These are phyloP conservation scores for Mormoops blainvillei DNA, from an alignment of 2,113 vertebrate genomes.

Conservation along the genomic window DNA sequence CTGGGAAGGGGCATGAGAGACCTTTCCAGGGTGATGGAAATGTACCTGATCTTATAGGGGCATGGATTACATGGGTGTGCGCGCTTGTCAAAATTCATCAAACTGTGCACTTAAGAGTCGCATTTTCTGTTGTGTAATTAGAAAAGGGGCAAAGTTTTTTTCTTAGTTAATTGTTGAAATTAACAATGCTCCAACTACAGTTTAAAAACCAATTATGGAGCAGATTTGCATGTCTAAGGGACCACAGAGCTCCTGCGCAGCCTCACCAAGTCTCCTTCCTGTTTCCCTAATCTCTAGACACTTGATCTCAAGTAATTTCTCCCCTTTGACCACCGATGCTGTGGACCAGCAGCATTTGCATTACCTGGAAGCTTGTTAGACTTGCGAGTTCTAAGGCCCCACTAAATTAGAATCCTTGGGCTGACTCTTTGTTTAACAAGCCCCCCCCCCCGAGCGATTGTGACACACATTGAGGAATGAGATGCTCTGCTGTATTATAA, in stretches of 20 bases:
- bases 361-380: neutral
- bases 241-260: neutral
- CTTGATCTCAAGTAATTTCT: neutral
- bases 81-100: slow-evolving; percentile 12
- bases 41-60: neutral
- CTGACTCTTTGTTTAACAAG: neutral
- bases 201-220: neutral
- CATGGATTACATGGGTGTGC: neutral
- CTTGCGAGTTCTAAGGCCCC: neutral
- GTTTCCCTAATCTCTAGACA: neutral
- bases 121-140: neutral
- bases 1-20: neutral
- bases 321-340: neutral
- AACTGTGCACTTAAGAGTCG: neutral
- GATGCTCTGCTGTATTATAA: neutral
- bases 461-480: neutral
- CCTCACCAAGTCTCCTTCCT: neutral
- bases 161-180: neutral
- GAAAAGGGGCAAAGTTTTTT: neutral
- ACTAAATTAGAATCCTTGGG: neutral
- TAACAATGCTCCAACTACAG: neutral
- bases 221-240: neutral
- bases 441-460: neutral
- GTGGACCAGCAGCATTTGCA: neutral
- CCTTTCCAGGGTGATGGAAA: neutral